phyloP scores from a whole-genome alignment of 2,888 invertebrate species.

The Diaprepes abbreviatus region DNA sequence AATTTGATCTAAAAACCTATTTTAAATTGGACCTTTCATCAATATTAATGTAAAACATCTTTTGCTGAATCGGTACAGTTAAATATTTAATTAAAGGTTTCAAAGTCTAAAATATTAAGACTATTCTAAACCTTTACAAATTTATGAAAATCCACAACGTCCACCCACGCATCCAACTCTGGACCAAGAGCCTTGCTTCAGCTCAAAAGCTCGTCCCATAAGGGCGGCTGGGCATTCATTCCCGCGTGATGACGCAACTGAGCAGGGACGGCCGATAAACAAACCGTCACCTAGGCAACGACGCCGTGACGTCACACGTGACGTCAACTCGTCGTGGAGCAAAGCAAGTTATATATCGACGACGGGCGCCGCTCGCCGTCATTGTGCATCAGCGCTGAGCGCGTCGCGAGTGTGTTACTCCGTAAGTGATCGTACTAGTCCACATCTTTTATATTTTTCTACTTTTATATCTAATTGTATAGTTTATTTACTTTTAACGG shows the following conservation, averaged over 20 bases:
- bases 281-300: conserved; percentile 65
- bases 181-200: conserved; percentile 16
- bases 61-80: too few relatives aligned
- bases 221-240: conserved; percentile 44
- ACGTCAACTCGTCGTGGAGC: conserved; percentile 65
- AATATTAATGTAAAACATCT: too few relatives aligned
- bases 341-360: conserved; percentile 65
- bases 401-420: conserved; percentile 56
- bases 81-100: neutral
- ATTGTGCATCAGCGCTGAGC: conserved; percentile 63
- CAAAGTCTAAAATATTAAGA: neutral
- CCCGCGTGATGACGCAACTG: conserved; percentile 74
- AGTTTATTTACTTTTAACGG: conserved; percentile 65
- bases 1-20: too few relatives aligned
- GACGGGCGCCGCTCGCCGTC: conserved; percentile 61
- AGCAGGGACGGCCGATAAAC: conserved; percentile 68
- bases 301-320: conserved; percentile 63
- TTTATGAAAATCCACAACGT: conserved; percentile 7
- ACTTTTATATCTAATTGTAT: conserved; percentile 67
- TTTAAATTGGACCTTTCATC: too few relatives aligned
- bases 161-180: conserved; percentile 20
- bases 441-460: conserved; percentile 68
- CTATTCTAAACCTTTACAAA: neutral
- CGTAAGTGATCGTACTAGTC: conserved; percentile 61
- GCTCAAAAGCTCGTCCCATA: conserved; percentile 27